phyloP scores from a whole-genome alignment of 2,797 vertebrate genomes.

The Macropus fuliginosus region DNA sequence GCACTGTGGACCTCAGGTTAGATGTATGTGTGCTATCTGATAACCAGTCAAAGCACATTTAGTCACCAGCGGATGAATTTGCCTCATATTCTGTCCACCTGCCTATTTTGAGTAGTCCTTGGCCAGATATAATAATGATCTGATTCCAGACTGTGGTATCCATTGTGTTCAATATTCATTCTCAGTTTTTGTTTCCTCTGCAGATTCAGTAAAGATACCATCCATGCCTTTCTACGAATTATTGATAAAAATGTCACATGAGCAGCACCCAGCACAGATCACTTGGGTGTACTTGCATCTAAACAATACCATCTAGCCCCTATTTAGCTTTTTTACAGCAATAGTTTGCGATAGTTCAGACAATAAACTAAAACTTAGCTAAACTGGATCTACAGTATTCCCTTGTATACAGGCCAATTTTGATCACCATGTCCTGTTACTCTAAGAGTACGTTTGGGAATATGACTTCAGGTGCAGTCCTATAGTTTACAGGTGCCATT shows the following conservation, averaged over 20 bases:
- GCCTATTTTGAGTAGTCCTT: neutral
- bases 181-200: neutral
- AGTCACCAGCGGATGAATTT: no score
- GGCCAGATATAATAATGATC: neutral
- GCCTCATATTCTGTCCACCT: neutral
- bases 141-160: neutral
- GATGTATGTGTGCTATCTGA: no score
- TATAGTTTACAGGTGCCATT: neutral
- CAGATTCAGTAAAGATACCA: neutral
- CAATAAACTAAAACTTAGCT: neutral
- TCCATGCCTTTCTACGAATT: neutral
- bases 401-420: neutral
- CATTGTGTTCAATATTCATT: neutral
- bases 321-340: neutral
- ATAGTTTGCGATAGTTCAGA: neutral
- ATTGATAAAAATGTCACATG: neutral
- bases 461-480: neutral
- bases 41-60: no score
- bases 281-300: neutral
- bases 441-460: neutral
- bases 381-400: neutral
- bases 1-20: no score
- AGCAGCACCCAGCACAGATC: neutral
- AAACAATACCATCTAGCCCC: neutral
- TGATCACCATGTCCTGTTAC: neutral